Evolutionary conservation across 1,140 invertebrate genomes (phyloP), one percentile per base, ranked within the genome.

Genomic region (Diorhabda sublineata): DNA sequence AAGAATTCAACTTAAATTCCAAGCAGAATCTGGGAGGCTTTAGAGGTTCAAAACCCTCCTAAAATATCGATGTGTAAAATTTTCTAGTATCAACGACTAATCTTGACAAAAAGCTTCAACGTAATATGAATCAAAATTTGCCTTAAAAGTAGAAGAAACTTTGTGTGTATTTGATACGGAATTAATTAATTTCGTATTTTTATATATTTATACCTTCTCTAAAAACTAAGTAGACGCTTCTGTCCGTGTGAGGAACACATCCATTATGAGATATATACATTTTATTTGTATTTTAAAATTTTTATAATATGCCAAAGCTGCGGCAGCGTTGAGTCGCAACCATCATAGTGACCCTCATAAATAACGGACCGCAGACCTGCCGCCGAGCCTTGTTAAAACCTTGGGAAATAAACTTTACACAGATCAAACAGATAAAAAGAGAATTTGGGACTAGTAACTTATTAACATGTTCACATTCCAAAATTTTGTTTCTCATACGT

Each of bases 381-480:
- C 58, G 58, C 65, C 58, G 42, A 26, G 65, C 57, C 57, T 60
- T 67, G 65, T 67, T 67, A 67, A 67, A 67, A 60, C 65, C 65
- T 67, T 67, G 65, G 65, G 65, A 67, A 67, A 67, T 59, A 60
- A 60, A 67, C 52, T 67, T 67, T 67, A 67, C 65, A 67, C 65
- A 67, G 65, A 67, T 67, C 52, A 67, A 45, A 60, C 9, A 67
- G 57, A 67, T 60, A 60, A 67, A 43, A 60, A 67, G 57, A 60
- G 52, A 60, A 67, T 67, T 67, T 42, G 65, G 65, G 65, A 67
- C 65, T 60, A 67, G 65, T 59, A 47, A 67, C 57, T 67, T 67
- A 67, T 67, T 67, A 67, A 67, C 65, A 45, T 67, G 65, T 67
- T 67, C 65, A 67, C 65, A 67, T 67, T 67, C 65, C 65, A 44